Evolutionary conservation across 2,113 vertebrate species (phyloP), one percentile per base, ranked within the genome.

Genomic region (Cathartes aura): DNA sequence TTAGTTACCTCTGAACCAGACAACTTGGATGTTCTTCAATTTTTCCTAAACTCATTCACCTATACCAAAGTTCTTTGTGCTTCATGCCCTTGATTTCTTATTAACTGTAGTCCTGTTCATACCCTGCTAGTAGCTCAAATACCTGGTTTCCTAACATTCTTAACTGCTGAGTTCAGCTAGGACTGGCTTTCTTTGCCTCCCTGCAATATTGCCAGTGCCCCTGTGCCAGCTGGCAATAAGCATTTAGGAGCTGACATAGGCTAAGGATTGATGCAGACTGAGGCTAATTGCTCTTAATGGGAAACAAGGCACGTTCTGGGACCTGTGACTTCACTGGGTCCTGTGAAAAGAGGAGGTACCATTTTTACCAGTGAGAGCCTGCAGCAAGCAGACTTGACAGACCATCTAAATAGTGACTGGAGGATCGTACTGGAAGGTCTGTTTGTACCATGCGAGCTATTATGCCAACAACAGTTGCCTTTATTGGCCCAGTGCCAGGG

Each of bases 1-100:
- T 50, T 22, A 38, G 19, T 27, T 58, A 55, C 34, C 20, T 78
- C 27, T 84, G 68, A 58, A 59, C 8, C 11, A 78, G 8, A 67
- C 0, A 8, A 20, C 20, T n/a, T 58, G 11, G 8, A 29, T 38
- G 1, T 71, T 58, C 5, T 56, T 74, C 18, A 23, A 1, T 38
- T 83, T 93, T 80, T 80, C 20, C 36, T 60, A 18, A 73, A 55
- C 23, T 43, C 15, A 23, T 52, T 81, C 34, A 56, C 6, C 5
- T 30, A 2, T 42, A 8, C 11, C 7, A 20, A 74, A 9, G 16
- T 82, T 75, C 50, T 15, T 56, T 66, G 12, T 48, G 12, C 24
- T 73, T 79, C 55, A 59, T 30, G 36, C 4, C 29, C 6, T 58
- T 22, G 32, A 4, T 47, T 82, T 78, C 52, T 73, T 76, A 8